A percentile compares a stretch with the other conserved stretches of the same genome.
Evolutionary conservation across 2,113 vertebrate genomes (phyloP).

Genomic region (Anser brachyrhynchus): DNA sequence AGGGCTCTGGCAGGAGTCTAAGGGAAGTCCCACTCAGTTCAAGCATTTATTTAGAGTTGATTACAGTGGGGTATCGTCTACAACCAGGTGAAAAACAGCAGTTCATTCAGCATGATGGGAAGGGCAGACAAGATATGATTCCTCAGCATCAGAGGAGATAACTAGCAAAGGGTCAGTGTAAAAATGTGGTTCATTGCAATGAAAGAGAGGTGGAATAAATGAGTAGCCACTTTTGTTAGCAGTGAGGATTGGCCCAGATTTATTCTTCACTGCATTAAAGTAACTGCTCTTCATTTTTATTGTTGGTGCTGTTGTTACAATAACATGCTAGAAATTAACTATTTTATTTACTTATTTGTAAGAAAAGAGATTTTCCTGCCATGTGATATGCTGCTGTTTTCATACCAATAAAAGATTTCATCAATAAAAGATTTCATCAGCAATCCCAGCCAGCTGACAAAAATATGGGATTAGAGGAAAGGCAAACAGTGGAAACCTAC

Average conservation of each 20-base stretch:
- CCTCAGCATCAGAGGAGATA: not conserved
- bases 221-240: not conserved
- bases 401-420: not conserved
- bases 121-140: not conserved
- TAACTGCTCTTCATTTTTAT: slow-evolving; percentile 1
- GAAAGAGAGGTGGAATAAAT: not conserved
- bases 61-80: not conserved
- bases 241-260: not conserved
- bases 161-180: not conserved
- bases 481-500: not conserved
- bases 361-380: not conserved
- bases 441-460: not conserved
- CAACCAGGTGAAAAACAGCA: not conserved
- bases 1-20: not conserved
- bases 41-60: not conserved
- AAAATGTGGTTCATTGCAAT: not conserved
- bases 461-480: not conserved
- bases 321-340: not conserved
- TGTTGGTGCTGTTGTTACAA: not conserved
- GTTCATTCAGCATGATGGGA: not conserved
- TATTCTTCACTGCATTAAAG: not conserved
- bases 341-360: not conserved
- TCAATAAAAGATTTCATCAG: not conserved
- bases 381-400: not conserved
- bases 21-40: not conserved